A percentile compares a stretch with the other conserved stretches of the same genome.
These are phyloP conservation scores for Nestor notabilis DNA, from an alignment of 2,113 vertebrate species.

Conservation along the genomic window DNA sequence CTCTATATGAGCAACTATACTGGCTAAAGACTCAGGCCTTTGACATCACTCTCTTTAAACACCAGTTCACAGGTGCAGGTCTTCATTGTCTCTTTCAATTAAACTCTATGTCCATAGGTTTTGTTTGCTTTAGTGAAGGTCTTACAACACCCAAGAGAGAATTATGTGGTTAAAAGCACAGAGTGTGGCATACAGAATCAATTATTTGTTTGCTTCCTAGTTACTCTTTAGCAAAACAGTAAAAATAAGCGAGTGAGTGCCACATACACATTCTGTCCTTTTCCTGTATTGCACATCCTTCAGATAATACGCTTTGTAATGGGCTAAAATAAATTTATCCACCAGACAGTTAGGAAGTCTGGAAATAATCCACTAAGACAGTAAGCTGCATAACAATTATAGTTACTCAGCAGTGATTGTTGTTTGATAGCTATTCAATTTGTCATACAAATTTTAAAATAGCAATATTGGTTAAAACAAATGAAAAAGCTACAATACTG, in stretches of 20 bases:
- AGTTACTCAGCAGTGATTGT: neutral
- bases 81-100: neutral
- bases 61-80: neutral
- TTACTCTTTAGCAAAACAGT: neutral
- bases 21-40: neutral
- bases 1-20: neutral
- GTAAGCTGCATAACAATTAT: neutral
- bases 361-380: constrained; percentile 27
- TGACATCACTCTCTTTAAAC: neutral
- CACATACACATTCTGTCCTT: neutral
- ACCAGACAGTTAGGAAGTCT: constrained; percentile 10
- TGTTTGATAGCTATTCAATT: neutral
- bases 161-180: neutral
- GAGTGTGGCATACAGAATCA: neutral
- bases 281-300: neutral
- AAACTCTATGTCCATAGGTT: neutral
- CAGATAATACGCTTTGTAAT: neutral
- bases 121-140: neutral
- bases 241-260: neutral
- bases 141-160: neutral
- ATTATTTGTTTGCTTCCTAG: neutral
- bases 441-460: neutral
- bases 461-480: neutral
- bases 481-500: neutral
- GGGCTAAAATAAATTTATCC: constrained; percentile 3